Evolutionary conservation across 2,888 invertebrate species (phyloP).

Genomic region (Acleris literana): DNA sequence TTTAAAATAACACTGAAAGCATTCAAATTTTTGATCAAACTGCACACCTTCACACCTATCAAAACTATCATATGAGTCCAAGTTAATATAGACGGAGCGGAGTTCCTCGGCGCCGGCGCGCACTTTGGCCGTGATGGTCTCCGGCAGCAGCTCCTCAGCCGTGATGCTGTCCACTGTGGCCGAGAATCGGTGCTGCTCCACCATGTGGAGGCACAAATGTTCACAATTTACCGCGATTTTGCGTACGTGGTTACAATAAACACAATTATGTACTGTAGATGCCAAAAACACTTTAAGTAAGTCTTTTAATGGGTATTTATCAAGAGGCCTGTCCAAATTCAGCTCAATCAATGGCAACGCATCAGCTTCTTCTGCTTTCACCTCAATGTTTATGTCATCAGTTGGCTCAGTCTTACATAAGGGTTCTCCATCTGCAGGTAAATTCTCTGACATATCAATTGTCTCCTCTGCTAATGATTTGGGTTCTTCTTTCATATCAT

Average conservation of each 20-base stretch:
- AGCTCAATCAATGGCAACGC: conserved; percentile 88
- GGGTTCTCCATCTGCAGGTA: conserved; percentile 47
- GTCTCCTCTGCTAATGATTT: conserved; percentile 44
- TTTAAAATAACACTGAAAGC: conserved; percentile 92
- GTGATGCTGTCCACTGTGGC: conserved; percentile 91
- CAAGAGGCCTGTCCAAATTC: conserved; percentile 88
- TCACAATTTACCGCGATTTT: conserved; percentile 93
- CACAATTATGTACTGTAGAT: conserved; percentile 87
- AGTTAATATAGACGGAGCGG: conserved; percentile 87
- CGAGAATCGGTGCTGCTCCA: conserved; percentile 91
- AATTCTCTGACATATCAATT: conserved; percentile 51
- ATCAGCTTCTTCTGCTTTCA: conserved; percentile 63
- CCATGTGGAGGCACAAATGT: conserved; percentile 90
- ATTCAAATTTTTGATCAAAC: conserved; percentile 90
- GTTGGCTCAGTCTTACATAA: conserved; percentile 65
- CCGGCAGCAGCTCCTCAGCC: conserved; percentile 88
- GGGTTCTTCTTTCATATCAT: conserved; percentile 40
- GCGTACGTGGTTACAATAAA: conserved; percentile 93
- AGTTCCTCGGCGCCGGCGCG: conserved; percentile 85
- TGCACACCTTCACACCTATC: conserved; percentile 82
- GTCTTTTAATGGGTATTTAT: conserved; percentile 88
- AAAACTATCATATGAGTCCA: conserved; percentile 87
- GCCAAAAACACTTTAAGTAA: conserved; percentile 89
- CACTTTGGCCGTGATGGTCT: conserved; percentile 87
- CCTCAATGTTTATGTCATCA: conserved; percentile 58